Evolutionary conservation across 2,113 vertebrate species (phyloP).

Genomic region (Hippocampus mohnikei): DNA sequence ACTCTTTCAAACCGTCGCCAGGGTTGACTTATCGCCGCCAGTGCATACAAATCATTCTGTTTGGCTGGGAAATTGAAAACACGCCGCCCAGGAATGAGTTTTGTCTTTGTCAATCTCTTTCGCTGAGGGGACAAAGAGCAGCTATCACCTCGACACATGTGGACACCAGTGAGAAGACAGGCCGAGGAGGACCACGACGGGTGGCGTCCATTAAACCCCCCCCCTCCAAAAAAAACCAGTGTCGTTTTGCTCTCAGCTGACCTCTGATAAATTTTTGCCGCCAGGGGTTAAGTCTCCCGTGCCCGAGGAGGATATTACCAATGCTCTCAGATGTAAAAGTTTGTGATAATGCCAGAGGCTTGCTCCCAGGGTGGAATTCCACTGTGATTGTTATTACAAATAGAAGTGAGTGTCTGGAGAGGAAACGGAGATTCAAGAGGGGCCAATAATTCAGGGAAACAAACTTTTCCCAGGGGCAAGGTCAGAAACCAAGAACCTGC

Average conservation of each 20-base stretch:
- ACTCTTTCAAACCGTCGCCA: conserved; percentile 28
- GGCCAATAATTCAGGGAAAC: conserved; percentile 23
- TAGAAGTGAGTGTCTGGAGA: conserved; percentile 32
- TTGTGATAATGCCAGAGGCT: conserved; percentile 41
- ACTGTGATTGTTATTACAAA: conserved; percentile 50
- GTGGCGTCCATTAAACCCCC: conserved; percentile 45
- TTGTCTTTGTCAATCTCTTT: conserved; percentile 3
- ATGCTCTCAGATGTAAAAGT: conserved; percentile 37
- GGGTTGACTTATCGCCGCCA: conserved; percentile 39
- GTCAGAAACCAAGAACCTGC: not conserved
- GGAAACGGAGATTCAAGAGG: conserved; percentile 11
- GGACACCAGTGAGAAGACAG: conserved; percentile 49
- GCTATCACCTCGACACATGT: conserved; percentile 58
- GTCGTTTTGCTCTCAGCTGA: conserved; percentile 12
- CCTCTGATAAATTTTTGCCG: conserved; percentile 44
- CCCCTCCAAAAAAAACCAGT: conserved; percentile 20
- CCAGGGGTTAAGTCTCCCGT: conserved; percentile 21
- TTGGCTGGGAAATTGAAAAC: conserved; percentile 49
- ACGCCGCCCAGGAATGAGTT: conserved; percentile 18
- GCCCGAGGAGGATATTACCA: conserved; percentile 27
- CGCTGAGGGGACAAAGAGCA: conserved; percentile 32
- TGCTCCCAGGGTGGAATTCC: conserved; percentile 45
- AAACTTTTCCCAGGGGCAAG: conserved; percentile 5
- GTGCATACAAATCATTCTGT: conserved; percentile 37
- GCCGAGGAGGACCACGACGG: conserved; percentile 24